Evolutionary conservation across 2,113 vertebrate genomes (phyloP).

Genomic region (Rhinogobius similis): DNA sequence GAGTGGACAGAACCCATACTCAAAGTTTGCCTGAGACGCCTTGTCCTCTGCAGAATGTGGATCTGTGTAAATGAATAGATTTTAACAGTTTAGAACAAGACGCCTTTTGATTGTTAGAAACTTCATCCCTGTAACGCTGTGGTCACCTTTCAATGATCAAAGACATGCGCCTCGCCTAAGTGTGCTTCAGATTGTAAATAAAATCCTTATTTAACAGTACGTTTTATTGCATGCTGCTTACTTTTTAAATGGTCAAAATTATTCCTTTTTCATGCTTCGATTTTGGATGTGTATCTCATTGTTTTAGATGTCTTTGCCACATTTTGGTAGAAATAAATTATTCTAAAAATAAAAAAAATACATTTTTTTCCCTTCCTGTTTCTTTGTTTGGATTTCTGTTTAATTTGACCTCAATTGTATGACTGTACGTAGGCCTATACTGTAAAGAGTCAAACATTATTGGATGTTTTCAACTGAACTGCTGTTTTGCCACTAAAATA

Average conservation of each 20-base stretch:
- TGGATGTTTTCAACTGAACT: neutral
- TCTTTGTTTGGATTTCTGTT: neutral
- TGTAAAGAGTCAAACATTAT: neutral
- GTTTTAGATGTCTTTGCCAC: neutral
- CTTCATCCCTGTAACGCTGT: neutral
- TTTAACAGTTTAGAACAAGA: neutral
- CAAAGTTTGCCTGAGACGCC: constrained; percentile 69
- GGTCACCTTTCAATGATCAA: neutral
- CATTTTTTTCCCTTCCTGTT: neutral
- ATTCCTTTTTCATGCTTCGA: neutral
- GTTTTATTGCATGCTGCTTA: neutral
- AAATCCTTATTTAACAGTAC: neutral
- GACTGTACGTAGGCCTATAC: neutral
- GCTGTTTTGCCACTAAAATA: neutral
- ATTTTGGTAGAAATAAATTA: neutral
- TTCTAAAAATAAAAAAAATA: neutral
- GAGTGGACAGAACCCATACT: constrained; percentile 71
- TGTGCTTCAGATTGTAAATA: neutral
- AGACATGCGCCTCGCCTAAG: neutral
- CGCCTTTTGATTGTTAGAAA: neutral
- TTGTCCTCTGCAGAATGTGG: neutral
- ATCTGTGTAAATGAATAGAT: neutral
- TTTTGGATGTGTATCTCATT: neutral
- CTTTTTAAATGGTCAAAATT: neutral
- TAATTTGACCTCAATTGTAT: neutral